Evolutionary conservation across 2,888 invertebrate genomes (phyloP), one percentile per base, ranked within the genome.

Genomic region (Philhelius pedissequus): DNA sequence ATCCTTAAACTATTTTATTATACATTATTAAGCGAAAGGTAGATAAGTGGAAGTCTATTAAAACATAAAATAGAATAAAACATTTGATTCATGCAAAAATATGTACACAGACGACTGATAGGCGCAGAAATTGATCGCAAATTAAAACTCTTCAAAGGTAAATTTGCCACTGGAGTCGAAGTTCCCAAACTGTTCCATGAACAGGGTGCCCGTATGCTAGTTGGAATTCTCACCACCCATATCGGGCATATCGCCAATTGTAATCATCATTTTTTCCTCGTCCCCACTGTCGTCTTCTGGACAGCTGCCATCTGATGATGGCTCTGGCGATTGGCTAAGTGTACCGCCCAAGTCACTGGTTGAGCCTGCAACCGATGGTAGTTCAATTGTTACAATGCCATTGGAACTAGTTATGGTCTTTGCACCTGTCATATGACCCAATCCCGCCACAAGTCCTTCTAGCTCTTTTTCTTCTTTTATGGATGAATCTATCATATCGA

Each of bases 201-300:
- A 90, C 90, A 90, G 91, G 68, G 89, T 88, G 84, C 90, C 91
- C 88, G 90, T 88, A 90, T 90, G 91, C 89, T 90, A 90, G 91
- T 90, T 90, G 87, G 90, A 90, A 71, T 89, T 91, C 11, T 90
- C 90, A 11, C 88, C 88, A 80, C 89, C 89, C 32, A 86, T 77
- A 9, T 84, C 80, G 76, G 90, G 88, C 22, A 84, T 80, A 30
- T 86, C 86, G 30, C 71, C 81, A 11, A 90, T 88, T 20, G 90
- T 90, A 87, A 91, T 90, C 76, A 90, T 89, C 91, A 90, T 90
- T 81, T 90, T 90, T 8, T 90, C 89, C 18, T 90, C 90, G 86
- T 90, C 89, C 3, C 87, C 91, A 30, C 90, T 89, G 58, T 89
- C 89, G 40, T 90, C 90, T 27, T 89, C 89, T 6, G 71, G 66